Base-by-base conservation (phyloP, 1,140 invertebrate genomes). In the Drosophila nigromelanica region DNA sequence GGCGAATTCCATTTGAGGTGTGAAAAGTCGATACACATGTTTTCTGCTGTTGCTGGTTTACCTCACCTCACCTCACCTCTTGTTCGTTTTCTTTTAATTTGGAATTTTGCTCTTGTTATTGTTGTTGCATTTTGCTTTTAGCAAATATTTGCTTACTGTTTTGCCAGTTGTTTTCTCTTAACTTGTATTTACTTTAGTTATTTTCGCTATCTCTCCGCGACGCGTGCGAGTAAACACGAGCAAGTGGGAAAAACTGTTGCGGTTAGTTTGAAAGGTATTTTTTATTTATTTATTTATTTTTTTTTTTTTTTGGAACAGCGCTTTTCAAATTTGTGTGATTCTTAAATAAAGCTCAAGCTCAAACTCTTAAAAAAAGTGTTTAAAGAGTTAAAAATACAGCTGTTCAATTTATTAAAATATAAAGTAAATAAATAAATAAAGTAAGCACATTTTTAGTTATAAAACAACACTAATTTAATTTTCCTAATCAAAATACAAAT, bases 21-120 rank as follows among this genome's bases (percentile, higher is more conserved):
- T 83, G 80, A 82, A 82, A 77, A 82, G 74, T 64, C 74, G 62
- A 75, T 75, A 76, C 79, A 82, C 76, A 82, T 82, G 79, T 82
- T 78, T 58, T 83, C 45, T 68, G 47, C 56, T 43, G 5, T 30
- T 64, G n/a, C n/a, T n/a, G n/a, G n/a, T n/a, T n/a, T n/a, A n/a
- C n/a, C n/a, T n/a, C n/a, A 2, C 18, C 21, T 14, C 5, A 27
- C 24, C 24, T 27, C 24, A 11, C 39, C 14, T 58, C n/a, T 52
- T 56, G 21, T 15, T 73, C 40, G 33, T 60, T 61, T 79, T 78
- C 40, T 63, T 63, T 52, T 35, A 18, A 42, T 54, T 39, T 55
- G 33, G 24, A 24, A 40, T 52, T 33, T 42, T 50, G 15, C 14
- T 60, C 2, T 64, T 58, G 3, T 14, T 47, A 4, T 76, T 59